phyloP scores from a whole-genome alignment of 1,140 invertebrate species.

The Orchestia grillus region DNA sequence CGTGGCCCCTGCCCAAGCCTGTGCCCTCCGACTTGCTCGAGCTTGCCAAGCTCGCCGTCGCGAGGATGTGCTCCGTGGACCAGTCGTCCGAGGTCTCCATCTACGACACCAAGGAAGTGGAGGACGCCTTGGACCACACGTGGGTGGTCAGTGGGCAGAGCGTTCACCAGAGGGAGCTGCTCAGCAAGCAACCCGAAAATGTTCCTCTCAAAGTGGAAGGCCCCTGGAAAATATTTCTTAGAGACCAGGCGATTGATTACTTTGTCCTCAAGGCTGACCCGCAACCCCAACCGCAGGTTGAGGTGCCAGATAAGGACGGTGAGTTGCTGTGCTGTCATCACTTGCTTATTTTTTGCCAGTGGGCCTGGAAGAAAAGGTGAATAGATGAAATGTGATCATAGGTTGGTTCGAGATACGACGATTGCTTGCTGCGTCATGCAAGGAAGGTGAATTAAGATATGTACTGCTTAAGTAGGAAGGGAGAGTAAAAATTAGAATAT shows the following conservation, averaged over 20 bases:
- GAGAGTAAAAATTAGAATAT: too few species aligned
- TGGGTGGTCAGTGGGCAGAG: constrained; percentile 95
- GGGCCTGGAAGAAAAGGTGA: too few species aligned
- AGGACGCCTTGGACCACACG: constrained; percentile 87
- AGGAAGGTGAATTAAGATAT: too few species aligned
- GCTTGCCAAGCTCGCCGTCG: constrained; percentile 43
- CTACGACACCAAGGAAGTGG: constrained; percentile 63
- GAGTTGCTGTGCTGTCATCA: constrained; percentile 66
- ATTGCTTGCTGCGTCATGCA: too few species aligned
- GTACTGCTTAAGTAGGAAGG: too few species aligned
- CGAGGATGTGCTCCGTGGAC: constrained; percentile 51
- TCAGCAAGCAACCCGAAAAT: constrained; percentile 78
- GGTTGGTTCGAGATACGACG: too few species aligned
- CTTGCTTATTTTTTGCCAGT: background rate
- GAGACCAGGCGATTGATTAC: constrained; percentile 83
- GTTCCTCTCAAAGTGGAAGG: constrained; percentile 87
- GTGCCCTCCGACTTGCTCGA: constrained; percentile 13
- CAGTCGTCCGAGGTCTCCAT: constrained; percentile 37
- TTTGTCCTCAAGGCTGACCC: constrained; percentile 85
- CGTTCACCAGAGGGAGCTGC: constrained; percentile 80
- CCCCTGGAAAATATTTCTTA: constrained; percentile 85
- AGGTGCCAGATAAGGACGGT: constrained; percentile 78
- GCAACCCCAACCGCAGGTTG: constrained; percentile 70
- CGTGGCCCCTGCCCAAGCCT: constrained; percentile 44
- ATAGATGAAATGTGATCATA: too few species aligned